Evolutionary conservation across 2,797 vertebrate species (phyloP).

Genomic region (Muscicapa striata): DNA sequence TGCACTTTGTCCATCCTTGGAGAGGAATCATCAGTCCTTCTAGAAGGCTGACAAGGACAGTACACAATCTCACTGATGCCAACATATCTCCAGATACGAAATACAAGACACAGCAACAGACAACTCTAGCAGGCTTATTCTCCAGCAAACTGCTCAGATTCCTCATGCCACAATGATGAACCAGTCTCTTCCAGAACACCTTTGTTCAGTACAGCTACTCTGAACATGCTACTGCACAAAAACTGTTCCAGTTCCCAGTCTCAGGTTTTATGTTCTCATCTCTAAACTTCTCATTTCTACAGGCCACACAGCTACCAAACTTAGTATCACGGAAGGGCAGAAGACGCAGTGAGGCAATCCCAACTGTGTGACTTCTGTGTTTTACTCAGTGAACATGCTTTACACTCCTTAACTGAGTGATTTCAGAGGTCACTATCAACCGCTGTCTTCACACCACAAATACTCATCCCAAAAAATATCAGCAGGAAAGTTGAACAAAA

Average conservation of each 20-base stretch:
- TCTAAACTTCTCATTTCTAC: background rate
- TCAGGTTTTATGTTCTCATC: accelerated
- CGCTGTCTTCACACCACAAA: background rate
- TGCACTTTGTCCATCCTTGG: background rate
- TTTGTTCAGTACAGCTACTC: background rate
- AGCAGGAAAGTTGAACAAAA: background rate
- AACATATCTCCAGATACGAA: background rate
- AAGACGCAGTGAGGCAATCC: accelerated
- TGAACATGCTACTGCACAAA: background rate
- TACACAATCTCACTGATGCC: accelerated
- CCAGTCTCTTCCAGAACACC: background rate
- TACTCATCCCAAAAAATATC: background rate
- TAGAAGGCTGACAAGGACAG: background rate
- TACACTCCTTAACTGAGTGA: background rate
- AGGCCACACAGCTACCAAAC: background rate
- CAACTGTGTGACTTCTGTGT: accelerated
- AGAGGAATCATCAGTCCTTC: background rate
- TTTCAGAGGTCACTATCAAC: background rate
- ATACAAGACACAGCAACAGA: background rate
- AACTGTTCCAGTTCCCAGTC: background rate
- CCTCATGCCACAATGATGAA: background rate
- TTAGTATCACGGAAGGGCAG: accelerated
- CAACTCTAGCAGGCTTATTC: background rate
- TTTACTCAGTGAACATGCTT: background rate
- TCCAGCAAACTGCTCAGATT: background rate